Conservation (phyloP, 2,797 vertebrate species). For the Sylvia borin region DNA sequence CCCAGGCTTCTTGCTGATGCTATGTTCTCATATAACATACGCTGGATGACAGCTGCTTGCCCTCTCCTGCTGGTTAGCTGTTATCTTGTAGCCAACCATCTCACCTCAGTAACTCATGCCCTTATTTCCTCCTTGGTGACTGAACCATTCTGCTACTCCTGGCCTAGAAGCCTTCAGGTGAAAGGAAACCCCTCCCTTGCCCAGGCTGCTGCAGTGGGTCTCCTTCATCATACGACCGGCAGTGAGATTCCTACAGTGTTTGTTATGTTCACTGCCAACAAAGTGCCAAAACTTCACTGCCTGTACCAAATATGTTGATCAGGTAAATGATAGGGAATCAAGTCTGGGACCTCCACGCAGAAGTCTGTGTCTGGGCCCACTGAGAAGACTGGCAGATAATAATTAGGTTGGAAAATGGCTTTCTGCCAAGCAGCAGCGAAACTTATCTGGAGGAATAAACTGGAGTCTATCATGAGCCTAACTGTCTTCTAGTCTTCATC, state of each 20-base stretch:
- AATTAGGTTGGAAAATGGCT: not conserved
- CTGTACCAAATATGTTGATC: not conserved
- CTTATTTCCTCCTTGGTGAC: not conserved
- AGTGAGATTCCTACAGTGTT: not conserved
- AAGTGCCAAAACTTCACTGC: not conserved
- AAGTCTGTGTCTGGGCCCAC: not conserved
- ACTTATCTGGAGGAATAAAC: not conserved
- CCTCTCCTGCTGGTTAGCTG: not conserved
- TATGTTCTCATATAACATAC: not conserved
- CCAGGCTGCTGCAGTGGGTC: not conserved
- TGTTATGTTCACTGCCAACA: not conserved
- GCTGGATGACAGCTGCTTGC: not conserved
- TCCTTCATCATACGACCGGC: not conserved
- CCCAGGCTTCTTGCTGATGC: not conserved
- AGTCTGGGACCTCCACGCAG: not conserved
- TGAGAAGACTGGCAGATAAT: not conserved
- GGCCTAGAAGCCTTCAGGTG: not conserved
- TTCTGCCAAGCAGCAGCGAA: not conserved
- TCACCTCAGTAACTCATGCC: not conserved
- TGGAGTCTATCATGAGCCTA: not conserved
- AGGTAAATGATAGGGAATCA: not conserved
- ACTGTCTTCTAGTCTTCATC: not conserved
- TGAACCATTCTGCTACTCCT: not conserved
- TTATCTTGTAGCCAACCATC: not conserved
- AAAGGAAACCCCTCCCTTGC: not conserved